These are phyloP conservation scores for Spermophilus dauricus DNA, from an alignment of 2,113 vertebrate species.

Conservation along the genomic window DNA sequence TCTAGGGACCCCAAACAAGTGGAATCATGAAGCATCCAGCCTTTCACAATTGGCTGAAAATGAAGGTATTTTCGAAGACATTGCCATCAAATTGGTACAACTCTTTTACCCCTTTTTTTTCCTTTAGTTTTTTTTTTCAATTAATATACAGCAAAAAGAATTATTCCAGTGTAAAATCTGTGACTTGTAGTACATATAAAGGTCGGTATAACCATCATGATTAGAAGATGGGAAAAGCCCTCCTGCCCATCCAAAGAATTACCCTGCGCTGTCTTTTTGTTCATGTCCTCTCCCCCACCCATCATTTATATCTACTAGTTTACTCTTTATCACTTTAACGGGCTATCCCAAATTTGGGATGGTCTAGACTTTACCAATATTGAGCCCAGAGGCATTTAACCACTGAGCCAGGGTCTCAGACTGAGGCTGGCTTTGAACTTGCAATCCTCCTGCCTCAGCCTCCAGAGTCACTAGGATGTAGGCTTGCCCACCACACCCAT, in stretches of 20 bases:
- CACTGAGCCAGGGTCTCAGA: too few relatives aligned
- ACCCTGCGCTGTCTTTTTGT: too few relatives aligned
- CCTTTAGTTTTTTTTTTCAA: background rate
- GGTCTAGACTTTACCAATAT: background rate
- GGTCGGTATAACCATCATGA: background rate
- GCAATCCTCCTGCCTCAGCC: too few relatives aligned
- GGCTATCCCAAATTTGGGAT: background rate
- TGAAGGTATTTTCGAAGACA: background rate
- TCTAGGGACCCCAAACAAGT: background rate
- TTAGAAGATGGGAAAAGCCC: background rate
- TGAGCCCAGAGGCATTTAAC: too few relatives aligned
- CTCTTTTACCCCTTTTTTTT: background rate
- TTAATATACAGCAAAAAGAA: background rate
- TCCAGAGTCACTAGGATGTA: too few relatives aligned
- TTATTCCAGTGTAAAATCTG: background rate
- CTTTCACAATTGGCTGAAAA: background rate
- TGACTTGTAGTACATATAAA: background rate
- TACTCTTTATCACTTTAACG: rapidly evolving
- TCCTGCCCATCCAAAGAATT: rapidly evolving
- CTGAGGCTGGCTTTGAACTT: too few relatives aligned
- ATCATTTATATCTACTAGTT: too few relatives aligned
- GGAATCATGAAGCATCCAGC: background rate
- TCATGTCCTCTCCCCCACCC: rapidly evolving
- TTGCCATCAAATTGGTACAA: background rate
- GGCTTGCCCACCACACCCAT: too few relatives aligned